Conservation (phyloP, 2,113 vertebrate genomes). For the Phylloscopus trochilus region DNA sequence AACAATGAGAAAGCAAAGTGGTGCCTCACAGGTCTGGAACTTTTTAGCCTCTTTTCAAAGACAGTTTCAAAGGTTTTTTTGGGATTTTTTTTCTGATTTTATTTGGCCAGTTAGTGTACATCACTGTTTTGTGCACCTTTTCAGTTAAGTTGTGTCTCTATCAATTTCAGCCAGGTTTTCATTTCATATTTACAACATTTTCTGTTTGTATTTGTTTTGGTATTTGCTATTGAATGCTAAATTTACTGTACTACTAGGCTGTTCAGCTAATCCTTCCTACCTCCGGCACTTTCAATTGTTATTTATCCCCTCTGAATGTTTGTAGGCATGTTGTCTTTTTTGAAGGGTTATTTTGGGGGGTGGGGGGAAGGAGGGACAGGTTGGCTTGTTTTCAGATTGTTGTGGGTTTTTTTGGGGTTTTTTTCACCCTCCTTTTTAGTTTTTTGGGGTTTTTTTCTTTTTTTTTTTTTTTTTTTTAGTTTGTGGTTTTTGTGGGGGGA, state of each 20-base stretch:
- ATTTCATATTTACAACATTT: not conserved
- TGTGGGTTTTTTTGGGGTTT: too few relatives aligned
- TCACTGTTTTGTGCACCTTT: not conserved
- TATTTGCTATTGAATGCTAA: not conserved
- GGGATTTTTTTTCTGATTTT: not conserved
- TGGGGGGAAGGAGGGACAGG: accelerated
- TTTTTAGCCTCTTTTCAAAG: not conserved
- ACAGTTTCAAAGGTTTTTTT: not conserved
- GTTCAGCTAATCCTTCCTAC: not conserved
- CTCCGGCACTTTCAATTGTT: not conserved
- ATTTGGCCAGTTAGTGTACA: not conserved
- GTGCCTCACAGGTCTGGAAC: not conserved
- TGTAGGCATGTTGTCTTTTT: not conserved
- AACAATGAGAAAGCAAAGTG: not conserved
- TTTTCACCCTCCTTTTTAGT: not conserved
- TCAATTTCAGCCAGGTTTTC: not conserved
- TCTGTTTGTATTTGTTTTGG: not conserved
- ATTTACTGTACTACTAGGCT: not conserved
- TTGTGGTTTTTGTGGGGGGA: accelerated
- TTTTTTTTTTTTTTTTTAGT: not conserved
- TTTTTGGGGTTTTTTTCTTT: not conserved
- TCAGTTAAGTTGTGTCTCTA: not conserved
- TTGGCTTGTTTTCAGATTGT: not conserved
- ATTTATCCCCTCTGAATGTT: not conserved
- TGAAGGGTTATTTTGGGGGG: accelerated